phyloP scores from a whole-genome alignment of 2,113 vertebrate genomes.

The Zosterops hypoxanthus region DNA sequence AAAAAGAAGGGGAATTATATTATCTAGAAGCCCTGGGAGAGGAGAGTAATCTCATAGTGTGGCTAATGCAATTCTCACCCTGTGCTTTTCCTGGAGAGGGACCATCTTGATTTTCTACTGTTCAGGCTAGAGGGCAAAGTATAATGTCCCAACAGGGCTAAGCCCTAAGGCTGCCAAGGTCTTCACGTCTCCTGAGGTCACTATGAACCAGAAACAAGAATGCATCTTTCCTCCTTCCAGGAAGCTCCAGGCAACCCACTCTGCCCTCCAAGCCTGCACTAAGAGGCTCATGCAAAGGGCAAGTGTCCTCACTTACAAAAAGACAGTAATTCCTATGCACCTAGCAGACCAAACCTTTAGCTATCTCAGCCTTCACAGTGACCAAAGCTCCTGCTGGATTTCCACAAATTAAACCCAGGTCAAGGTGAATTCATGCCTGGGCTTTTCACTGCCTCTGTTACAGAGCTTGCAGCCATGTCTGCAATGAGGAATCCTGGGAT shows the following conservation, averaged over 20 bases:
- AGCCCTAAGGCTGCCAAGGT: neutral
- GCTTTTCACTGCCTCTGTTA: neutral
- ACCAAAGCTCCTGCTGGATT: neutral
- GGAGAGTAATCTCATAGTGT: neutral
- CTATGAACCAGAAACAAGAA: neutral
- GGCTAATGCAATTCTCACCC: constrained; percentile 41
- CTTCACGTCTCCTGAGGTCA: fast-evolving
- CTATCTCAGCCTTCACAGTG: neutral
- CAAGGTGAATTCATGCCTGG: neutral
- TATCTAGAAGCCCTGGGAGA: constrained; percentile 39
- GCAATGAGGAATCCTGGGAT: neutral
- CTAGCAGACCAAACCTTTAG: neutral
- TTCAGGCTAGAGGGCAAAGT: neutral
- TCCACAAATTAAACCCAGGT: neutral
- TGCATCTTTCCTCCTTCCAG: neutral
- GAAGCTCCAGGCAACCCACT: neutral
- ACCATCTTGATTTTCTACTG: neutral
- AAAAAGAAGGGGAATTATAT: constrained; percentile 32
- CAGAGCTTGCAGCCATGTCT: neutral
- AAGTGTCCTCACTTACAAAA: neutral
- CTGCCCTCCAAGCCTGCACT: neutral
- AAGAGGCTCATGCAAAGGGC: fast-evolving
- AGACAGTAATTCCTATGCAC: neutral
- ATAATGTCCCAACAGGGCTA: neutral
- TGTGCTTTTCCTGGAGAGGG: neutral